Conservation (phyloP, 2,888 invertebrate species). For the Tipula helvola region DNA sequence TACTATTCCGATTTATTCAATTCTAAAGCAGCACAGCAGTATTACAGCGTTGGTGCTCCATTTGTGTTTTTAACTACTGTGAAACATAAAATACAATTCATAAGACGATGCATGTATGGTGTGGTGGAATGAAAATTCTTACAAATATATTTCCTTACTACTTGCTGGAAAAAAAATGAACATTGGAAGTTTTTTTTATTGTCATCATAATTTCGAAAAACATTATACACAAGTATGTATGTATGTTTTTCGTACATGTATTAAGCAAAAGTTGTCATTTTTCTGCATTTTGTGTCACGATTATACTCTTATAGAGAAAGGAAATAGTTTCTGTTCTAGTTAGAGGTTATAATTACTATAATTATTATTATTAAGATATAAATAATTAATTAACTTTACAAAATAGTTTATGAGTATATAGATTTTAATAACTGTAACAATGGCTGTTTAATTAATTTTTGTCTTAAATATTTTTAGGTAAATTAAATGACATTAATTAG, state of each 20-base stretch:
- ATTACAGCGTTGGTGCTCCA: background rate
- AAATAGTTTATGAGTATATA: background rate
- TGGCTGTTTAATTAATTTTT: background rate
- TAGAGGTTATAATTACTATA: background rate
- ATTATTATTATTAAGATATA: background rate
- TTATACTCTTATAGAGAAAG: background rate
- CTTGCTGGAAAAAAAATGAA: background rate
- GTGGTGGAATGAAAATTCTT: background rate
- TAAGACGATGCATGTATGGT: background rate
- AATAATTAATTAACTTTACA: background rate
- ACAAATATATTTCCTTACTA: background rate
- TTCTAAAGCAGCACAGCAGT: background rate
- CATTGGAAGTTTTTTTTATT: background rate
- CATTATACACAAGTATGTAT: background rate
- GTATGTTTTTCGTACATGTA: background rate
- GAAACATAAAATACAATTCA: background rate
- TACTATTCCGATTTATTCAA: background rate
- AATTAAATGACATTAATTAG: too few species aligned
- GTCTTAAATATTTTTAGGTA: background rate
- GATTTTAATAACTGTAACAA: background rate
- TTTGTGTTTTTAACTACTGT: background rate
- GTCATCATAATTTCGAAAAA: background rate
- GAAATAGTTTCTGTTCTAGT: background rate
- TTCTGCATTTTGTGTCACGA: background rate
- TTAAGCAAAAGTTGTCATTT: background rate